Evolutionary conservation across 2,888 invertebrate species (phyloP), one percentile per base, ranked within the genome.

Genomic region (Euplagia quadripunctaria): DNA sequence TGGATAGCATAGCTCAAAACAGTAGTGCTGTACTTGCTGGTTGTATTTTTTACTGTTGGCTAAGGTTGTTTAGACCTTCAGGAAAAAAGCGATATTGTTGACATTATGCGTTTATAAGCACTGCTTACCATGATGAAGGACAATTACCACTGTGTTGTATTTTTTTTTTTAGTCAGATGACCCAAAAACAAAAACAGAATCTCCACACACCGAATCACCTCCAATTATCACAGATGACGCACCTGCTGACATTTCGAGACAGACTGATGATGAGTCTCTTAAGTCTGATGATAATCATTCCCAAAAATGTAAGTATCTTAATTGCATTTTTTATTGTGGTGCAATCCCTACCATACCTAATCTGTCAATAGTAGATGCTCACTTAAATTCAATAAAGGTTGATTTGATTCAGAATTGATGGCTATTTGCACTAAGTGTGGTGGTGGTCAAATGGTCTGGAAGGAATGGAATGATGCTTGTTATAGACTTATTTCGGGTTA

Each of bases 281-380:
- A 93, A 91, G 79, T 94, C 93, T 79, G 94, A 94, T 83, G 94
- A 92, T 73, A 89, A 92, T 68, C 89, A 93, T 63, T 95, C 95
- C 14, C 95, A 93, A 41, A 94, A 92, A 88, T 96, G 96, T 96
- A 91, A 89, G 92, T 87, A 41, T 49, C 1, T 52, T 12, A 41
- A 9, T n/a, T 31, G 5, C 8, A 49, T 31, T 20, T 46, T 49
- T 8, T 4, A 14, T 8, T 20, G 3, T 51, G 0, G 4, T 52
- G 17, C 52, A 52, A 17, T 7, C 6, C 17, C n/a, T n/a, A n/a
- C 9, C n/a, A n/a, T 9, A 16, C 9, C 6, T 17, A 5, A 12
- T 58, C 20, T 58, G 9, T 46, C 46, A 46, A 46, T 46, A 31
- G 31, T 31, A 31, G 31, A 31, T 31, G 31, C 31, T 31, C 1